phyloP scores from a whole-genome alignment of 2,797 vertebrate genomes.

The Taeniopygia guttata region DNA sequence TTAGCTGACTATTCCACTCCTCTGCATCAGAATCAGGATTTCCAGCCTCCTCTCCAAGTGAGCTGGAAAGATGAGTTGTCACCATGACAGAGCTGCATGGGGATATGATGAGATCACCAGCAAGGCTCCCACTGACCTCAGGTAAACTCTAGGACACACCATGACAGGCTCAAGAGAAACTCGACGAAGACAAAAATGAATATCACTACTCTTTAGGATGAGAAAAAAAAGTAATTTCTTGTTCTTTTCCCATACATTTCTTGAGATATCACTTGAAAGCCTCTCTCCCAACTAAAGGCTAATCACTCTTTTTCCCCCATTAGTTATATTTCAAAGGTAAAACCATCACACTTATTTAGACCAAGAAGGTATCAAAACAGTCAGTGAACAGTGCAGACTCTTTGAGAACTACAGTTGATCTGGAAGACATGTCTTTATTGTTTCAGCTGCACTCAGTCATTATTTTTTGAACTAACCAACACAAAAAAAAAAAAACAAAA shows the following conservation, averaged over 20 bases:
- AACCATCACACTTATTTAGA: not conserved
- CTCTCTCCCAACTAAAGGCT: not conserved
- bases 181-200: not conserved
- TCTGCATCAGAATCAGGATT: not conserved
- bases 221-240: not conserved
- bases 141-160: not conserved
- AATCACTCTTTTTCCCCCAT: not conserved
- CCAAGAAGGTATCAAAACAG: not conserved
- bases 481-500: not conserved
- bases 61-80: constrained; percentile 1
- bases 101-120: not conserved
- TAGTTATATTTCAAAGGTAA: not conserved
- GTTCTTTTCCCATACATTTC: not conserved
- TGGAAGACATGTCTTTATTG: not conserved
- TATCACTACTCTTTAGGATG: not conserved
- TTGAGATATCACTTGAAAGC: not conserved
- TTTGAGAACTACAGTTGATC: not conserved
- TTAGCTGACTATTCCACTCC: not conserved
- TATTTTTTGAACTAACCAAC: not conserved
- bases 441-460: not conserved
- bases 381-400: not conserved
- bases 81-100: not conserved
- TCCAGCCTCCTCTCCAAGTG: not conserved
- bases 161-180: not conserved
- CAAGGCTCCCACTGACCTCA: not conserved